These are phyloP conservation scores for Poeciliopsis infans DNA, from an alignment of 2,797 vertebrate genomes.

Conservation along the genomic window DNA sequence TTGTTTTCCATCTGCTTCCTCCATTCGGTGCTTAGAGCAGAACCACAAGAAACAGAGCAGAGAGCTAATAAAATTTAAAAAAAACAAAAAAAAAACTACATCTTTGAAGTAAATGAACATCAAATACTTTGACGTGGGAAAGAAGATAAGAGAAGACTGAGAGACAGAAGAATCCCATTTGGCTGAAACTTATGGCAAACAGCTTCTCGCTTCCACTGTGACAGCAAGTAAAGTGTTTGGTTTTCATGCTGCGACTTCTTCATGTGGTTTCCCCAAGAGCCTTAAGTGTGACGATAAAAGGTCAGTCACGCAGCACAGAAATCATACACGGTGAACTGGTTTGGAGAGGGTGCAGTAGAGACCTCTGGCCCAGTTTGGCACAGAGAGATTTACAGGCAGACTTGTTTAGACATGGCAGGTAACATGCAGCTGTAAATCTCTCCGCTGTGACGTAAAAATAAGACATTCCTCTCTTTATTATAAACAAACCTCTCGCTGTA, in stretches of 20 bases:
- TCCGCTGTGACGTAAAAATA: constrained; percentile 19
- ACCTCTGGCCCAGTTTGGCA: constrained; percentile 50
- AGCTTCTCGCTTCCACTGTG: constrained; percentile 17
- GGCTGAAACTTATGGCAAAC: constrained; percentile 58
- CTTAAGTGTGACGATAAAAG: constrained; percentile 26
- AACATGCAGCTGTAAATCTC: constrained; percentile 3
- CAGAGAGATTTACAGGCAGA: constrained; percentile 23
- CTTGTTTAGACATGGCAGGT: constrained; percentile 44
- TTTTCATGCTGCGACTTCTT: constrained; percentile 23
- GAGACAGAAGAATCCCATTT: constrained; percentile 25
- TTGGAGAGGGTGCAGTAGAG: constrained; percentile 39
- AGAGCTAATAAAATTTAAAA: constrained; percentile 46
- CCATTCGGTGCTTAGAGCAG: constrained; percentile 51
- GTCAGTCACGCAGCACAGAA: constrained; percentile 34
- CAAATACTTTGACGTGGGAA: constrained; percentile 37
- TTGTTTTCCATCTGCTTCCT: constrained; percentile 63
- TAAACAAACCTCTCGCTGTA: constrained; percentile 46
- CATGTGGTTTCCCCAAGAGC: constrained; percentile 22
- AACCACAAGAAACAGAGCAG: constrained; percentile 50
- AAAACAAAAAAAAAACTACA: constrained; percentile 24
- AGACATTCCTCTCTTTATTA: constrained; percentile 9
- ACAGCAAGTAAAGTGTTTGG: constrained; percentile 3
- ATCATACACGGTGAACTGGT: constrained; percentile 48
- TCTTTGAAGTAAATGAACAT: constrained; percentile 55
- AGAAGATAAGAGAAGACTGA: constrained; percentile 20